A percentile compares a stretch with the other conserved stretches of the same genome.
Conservation (phyloP, 2,888 invertebrate genomes). For the Zele albiditarsus region DNA sequence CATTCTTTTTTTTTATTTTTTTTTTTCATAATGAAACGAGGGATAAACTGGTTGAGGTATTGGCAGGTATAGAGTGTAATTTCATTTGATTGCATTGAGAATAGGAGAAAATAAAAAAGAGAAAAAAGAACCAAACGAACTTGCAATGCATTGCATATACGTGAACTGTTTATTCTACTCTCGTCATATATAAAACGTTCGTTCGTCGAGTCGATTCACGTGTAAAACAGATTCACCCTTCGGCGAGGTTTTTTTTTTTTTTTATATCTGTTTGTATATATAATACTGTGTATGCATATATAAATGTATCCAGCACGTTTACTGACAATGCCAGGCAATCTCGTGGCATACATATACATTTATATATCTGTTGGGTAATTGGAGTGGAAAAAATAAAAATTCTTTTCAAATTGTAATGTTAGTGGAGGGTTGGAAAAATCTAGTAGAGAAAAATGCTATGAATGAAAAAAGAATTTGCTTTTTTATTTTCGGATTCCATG, state of each 20-base stretch:
- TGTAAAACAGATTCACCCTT: conserved; percentile 25
- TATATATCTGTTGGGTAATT: conserved; percentile 17
- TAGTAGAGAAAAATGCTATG: not conserved
- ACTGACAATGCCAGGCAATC: conserved; percentile 38
- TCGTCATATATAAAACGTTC: conserved; percentile 45
- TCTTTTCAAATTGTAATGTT: conserved; percentile 23
- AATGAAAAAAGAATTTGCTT: not conserved
- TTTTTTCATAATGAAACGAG: not conserved
- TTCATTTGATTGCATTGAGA: conserved; percentile 1
- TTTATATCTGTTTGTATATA: not conserved
- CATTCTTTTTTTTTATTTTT: not conserved
- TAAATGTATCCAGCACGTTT: not conserved
- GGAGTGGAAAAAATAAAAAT: conserved; percentile 3
- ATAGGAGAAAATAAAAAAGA: not conserved
- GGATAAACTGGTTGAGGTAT: not conserved
- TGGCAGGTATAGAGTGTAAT: not conserved
- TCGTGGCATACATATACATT: conserved; percentile 7
- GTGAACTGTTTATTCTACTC: conserved; percentile 13
- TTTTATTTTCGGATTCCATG: not conserved
- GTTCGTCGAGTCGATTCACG: conserved; percentile 49
- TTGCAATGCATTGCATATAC: not conserved
- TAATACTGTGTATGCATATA: not conserved
- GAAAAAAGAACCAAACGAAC: conserved; percentile 3
- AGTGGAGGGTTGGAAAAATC: not conserved
- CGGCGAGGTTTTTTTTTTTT: not conserved